Evolutionary conservation across 2,888 invertebrate species (phyloP).

Genomic region (Chrysolina haemoptera): DNA sequence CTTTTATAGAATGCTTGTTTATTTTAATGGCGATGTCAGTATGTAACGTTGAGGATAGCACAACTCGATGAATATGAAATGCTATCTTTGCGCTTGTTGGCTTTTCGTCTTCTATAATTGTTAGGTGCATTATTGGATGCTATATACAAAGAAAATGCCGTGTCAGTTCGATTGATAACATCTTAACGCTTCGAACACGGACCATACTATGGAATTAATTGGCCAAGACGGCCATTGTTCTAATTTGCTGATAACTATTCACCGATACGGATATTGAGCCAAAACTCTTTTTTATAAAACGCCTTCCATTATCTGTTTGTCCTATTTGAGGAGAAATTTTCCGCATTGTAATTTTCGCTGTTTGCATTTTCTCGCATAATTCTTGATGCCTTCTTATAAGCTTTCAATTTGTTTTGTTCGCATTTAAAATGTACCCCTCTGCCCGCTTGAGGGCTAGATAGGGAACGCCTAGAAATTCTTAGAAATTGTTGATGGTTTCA

Average conservation of each 20-base stretch:
- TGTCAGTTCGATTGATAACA: slow-evolving; percentile 44
- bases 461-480: too few relatives aligned
- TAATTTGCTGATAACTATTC: slow-evolving; percentile 48
- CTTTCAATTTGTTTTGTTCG: too few relatives aligned
- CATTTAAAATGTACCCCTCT: too few relatives aligned
- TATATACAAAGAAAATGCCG: slow-evolving; percentile 45
- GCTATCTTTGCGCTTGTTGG: slow-evolving; percentile 40
- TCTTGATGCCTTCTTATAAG: too few relatives aligned
- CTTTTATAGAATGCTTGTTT: slow-evolving; percentile 60
- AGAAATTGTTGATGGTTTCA: too few relatives aligned
- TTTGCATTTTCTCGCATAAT: too few relatives aligned
- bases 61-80: slow-evolving; percentile 50
- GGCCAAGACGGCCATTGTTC: slow-evolving; percentile 55
- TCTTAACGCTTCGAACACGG: slow-evolving; percentile 46
- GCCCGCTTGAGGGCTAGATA: too few relatives aligned
- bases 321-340: background rate
- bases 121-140: slow-evolving; percentile 35
- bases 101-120: slow-evolving; percentile 39
- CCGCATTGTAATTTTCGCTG: too few relatives aligned
- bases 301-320: background rate
- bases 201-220: slow-evolving; percentile 57
- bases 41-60: slow-evolving; percentile 42
- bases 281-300: slow-evolving; percentile 18
- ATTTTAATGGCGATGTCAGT: slow-evolving; percentile 59
- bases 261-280: slow-evolving; percentile 36